A percentile compares a stretch with the other conserved stretches of the same genome.
These are phyloP conservation scores for Hyposoter didymator DNA, from an alignment of 2,888 invertebrate genomes.

Conservation along the genomic window DNA sequence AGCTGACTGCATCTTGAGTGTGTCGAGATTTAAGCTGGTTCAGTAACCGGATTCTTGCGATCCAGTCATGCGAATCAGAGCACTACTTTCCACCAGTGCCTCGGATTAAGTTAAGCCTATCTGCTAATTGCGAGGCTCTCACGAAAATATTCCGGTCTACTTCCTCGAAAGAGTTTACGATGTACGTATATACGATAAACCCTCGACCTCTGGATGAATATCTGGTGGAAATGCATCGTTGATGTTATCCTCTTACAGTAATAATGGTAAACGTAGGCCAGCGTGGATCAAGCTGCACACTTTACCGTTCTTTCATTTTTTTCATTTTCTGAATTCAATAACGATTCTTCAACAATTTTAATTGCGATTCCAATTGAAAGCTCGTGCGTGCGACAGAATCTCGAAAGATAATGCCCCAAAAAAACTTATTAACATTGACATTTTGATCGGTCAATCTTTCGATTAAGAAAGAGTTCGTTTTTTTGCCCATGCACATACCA, in stretches of 20 bases:
- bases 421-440: not conserved
- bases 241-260: slow-evolving; percentile 13
- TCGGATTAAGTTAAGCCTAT: slow-evolving; percentile 64
- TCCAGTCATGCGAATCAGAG: slow-evolving; percentile 36
- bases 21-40: slow-evolving; percentile 58
- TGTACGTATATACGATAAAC: slow-evolving; percentile 49
- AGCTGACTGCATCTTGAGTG: slow-evolving; percentile 55
- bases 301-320: not conserved
- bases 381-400: not conserved
- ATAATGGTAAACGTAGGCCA: not conserved
- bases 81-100: slow-evolving; percentile 50
- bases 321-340: not conserved
- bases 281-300: not conserved
- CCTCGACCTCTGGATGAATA: slow-evolving; percentile 46
- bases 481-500: not conserved
- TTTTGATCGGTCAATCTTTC: not conserved
- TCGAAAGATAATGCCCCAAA: not conserved
- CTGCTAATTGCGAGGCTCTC: slow-evolving; percentile 63
- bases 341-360: not conserved
- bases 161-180: slow-evolving; percentile 43
- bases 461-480: not conserved
- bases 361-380: not conserved
- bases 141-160: slow-evolving; percentile 65
- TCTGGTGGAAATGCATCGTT: slow-evolving; percentile 48
- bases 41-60: slow-evolving; percentile 54